Base-by-base conservation (phyloP, 2,797 vertebrate genomes). In the Halcyon smyrnensis region DNA sequence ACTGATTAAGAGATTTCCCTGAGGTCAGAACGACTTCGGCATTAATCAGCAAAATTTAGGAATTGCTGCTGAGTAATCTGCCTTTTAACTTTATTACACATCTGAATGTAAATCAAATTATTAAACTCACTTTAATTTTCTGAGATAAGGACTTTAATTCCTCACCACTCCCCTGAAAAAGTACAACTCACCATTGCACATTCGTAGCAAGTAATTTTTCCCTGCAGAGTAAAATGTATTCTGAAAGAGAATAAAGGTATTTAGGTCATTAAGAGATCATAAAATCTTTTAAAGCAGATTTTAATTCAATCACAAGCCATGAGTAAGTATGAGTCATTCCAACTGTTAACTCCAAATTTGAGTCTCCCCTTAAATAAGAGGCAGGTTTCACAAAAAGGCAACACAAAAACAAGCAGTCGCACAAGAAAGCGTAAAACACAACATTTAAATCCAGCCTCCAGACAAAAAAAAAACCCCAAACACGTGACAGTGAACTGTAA, bases 131-230 rank as follows among this genome's bases (percentile, higher is more conserved):
- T 91, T 92, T 30, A 11, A 84, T 21, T 32, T 87, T 23, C 24
- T 91, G 59, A 68, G 64, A 93, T 8, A 53, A 36, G 28, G 82
- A 92, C 21, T 30, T 95, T 30, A 56, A 48, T 36, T 48, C 32
- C n/a, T 46, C 17, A 19, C 12, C 53, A 34, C 4, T 15, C 45
- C 62, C 41, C 48, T 0, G 1, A 85, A 89, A 87, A 92, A 23
- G 28, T 16, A 45, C 84, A 59, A 98, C 98, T 98, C 98, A 99
- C 99, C 99, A 91, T 99, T 99, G 97, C 99, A 99, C 99, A 99
- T 99, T 96, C 99, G 98, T 65, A 99, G 97, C 96, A 99, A 97
- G 97, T 99, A 99, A 97, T 99, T 99, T 96, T 99, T 99, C 82
- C 99, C 99, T 48, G 99, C 99, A 59, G 99, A 99, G 97, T 99